Conservation (phyloP, 2,113 vertebrate species). For the Rhadina sibilatrix region DNA sequence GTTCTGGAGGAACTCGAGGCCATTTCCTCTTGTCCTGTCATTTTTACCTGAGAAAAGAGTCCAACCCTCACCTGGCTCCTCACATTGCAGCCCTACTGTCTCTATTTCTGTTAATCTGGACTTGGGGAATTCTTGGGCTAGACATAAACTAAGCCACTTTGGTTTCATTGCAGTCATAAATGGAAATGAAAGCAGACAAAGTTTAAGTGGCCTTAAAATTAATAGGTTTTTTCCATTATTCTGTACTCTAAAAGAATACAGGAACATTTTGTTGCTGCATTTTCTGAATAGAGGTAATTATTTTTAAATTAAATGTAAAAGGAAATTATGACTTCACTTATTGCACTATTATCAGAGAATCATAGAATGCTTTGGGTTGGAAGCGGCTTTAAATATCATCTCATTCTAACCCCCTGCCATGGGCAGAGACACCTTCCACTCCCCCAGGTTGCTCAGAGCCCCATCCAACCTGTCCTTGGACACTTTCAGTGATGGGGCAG, state of each 20-base stretch:
- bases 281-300: not conserved
- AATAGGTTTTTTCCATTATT: not conserved
- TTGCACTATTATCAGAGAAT: not conserved
- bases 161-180: not conserved
- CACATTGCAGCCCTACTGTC: not conserved
- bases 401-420: fast-evolving
- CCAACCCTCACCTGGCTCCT: fast-evolving
- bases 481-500: not conserved
- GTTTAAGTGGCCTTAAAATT: not conserved
- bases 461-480: not conserved
- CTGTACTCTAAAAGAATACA: not conserved
- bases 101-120: not conserved
- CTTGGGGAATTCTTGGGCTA: not conserved
- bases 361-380: not conserved
- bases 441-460: not conserved
- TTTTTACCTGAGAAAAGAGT: not conserved
- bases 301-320: not conserved
- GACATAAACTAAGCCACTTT: not conserved
- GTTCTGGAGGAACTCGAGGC: not conserved
- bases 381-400: not conserved
- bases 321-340: not conserved
- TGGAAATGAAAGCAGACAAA: not conserved
- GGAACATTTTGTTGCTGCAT: not conserved
- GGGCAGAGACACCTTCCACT: not conserved
- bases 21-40: not conserved